Percentiles rank a stretch among this genome's conserved stretches.
phyloP scores from a whole-genome alignment of 2,797 vertebrate genomes.

The Gadopsis marmoratus region DNA sequence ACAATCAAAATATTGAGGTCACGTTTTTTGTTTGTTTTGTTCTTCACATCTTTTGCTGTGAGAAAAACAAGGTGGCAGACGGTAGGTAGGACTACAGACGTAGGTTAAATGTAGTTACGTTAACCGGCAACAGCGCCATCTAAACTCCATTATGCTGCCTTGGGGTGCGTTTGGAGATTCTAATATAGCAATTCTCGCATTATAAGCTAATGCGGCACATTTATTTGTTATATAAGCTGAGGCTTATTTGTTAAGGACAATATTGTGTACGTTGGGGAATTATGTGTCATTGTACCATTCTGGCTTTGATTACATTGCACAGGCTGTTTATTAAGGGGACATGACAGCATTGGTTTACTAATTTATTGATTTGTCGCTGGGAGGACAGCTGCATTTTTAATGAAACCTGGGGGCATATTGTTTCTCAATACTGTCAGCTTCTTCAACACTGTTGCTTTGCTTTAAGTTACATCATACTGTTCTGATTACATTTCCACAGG shows the following conservation, averaged over 20 bases:
- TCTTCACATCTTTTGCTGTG: not conserved
- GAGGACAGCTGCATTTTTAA: conserved; percentile 73
- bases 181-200: not conserved
- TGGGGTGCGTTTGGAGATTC: not conserved
- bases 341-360: conserved; percentile 61
- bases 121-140: not conserved
- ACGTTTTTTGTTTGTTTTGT: not conserved
- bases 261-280: conserved; percentile 16
- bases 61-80: not conserved
- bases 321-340: conserved; percentile 58
- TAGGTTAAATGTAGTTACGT: not conserved
- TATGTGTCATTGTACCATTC: conserved; percentile 12
- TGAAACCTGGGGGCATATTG: conserved; percentile 49
- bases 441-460: conserved; percentile 36
- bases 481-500: conserved; percentile 28
- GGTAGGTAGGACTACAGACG: not conserved
- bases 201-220: not conserved
- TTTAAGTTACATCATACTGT: conserved; percentile 44
- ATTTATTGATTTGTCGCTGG: conserved; percentile 74
- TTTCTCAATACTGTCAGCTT: conserved; percentile 25
- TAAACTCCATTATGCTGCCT: not conserved
- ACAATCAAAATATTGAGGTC: not conserved
- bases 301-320: conserved; percentile 60
- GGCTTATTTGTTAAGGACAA: not conserved
- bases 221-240: not conserved